Evolutionary conservation across 2,888 invertebrate genomes (phyloP), one percentile per base, ranked within the genome.

Genomic region (Creontiades dilutus): DNA sequence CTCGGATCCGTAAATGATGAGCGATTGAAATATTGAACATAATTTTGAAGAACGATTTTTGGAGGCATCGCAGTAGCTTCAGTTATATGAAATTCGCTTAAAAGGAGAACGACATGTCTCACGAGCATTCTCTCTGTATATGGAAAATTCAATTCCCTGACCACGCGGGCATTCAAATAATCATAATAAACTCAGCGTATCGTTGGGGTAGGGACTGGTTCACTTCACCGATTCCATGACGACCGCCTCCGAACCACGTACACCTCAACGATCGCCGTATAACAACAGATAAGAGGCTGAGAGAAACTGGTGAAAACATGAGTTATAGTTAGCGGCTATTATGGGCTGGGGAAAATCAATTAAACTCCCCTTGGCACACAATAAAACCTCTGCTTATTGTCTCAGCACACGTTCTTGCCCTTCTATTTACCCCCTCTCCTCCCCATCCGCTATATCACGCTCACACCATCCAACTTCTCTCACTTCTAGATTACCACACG

Each of bases 381-480:
- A 61, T 61, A 61, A 61, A 61, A 61, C 61, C 61, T 61, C 61
- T 61, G 61, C 61, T 61, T 61, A 19, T 61, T 61, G n/a, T 61
- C 61, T 61, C 61, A 61, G 61, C 61, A 5, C 61, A 61, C 61
- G 61, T 61, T 61, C 19, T 16, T 52, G 52, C 52, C 52, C 52
- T 14, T 12, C 52, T 52, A 52, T 52, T 52, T 52, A 52, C 52
- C 52, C 52, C 52, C 52, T 2, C 13, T 12, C 52, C 52, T 11
- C 52, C n/a, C 61, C 61, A 11, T n/a, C 0, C 61, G 3, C 61
- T n/a, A 14, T 9, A n/a, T 61, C 61, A 61, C 61, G 61, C 61
- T 0, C 61, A 61, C 61, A n/a, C 61, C 61, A 61, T 19, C 16
- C 9, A 19, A 61, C 61, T 61, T 61, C 61, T 61, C 3, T 2